These are phyloP conservation scores for Tyria jacobaeae DNA, from an alignment of 2,888 invertebrate species.

Conservation along the genomic window DNA sequence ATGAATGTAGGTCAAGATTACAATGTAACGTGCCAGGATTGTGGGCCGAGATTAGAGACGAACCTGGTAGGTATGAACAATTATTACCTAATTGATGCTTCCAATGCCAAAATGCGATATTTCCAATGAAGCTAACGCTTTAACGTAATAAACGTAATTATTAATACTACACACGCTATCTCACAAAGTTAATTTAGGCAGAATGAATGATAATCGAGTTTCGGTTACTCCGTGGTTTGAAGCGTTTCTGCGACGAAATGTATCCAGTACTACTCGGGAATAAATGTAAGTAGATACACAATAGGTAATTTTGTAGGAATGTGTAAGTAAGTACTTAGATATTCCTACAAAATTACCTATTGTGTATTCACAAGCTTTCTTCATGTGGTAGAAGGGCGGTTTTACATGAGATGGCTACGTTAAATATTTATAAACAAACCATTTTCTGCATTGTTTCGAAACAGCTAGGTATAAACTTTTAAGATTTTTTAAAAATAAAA, in stretches of 20 bases:
- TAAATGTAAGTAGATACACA: slow-evolving; percentile 19
- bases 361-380: slow-evolving; percentile 24
- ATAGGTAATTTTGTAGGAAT: too few relatives aligned
- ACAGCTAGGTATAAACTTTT: not conserved
- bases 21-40: too few relatives aligned
- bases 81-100: too few relatives aligned
- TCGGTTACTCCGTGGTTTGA: slow-evolving; percentile 16
- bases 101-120: too few relatives aligned
- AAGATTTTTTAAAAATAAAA: not conserved
- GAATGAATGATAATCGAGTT: slow-evolving; percentile 23
- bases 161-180: slow-evolving; percentile 16
- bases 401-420: slow-evolving; percentile 5
- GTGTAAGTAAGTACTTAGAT: too few relatives aligned
- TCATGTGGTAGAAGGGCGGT: slow-evolving; percentile 11
- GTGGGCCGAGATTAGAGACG: too few relatives aligned
- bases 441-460: slow-evolving; percentile 9
- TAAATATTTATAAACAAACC: slow-evolving; percentile 20
- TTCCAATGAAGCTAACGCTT: slow-evolving; percentile 19
- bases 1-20: too few relatives aligned
- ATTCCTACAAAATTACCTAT: slow-evolving; percentile 20
- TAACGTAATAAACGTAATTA: slow-evolving; percentile 19
- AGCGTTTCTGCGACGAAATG: slow-evolving; percentile 9
- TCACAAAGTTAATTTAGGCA: slow-evolving; percentile 24
- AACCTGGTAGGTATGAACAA: too few relatives aligned
- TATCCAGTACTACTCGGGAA: slow-evolving; percentile 14